Conservation (phyloP, 2,888 invertebrate genomes). For the Tethea ocularis region DNA sequence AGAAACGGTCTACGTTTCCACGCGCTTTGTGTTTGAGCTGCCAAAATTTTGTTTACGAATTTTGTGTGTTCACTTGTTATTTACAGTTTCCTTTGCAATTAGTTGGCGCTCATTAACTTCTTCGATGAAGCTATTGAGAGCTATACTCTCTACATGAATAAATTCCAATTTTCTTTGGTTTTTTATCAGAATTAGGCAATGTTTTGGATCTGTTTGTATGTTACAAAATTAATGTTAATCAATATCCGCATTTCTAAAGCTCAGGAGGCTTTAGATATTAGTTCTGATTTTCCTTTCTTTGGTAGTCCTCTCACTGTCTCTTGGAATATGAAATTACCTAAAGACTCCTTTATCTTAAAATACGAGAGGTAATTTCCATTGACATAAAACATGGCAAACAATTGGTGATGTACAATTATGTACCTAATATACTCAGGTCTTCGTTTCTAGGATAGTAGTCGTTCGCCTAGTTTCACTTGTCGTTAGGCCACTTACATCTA, state of each 20-base stretch:
- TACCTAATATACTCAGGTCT: not conserved
- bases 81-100: not conserved
- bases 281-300: not conserved
- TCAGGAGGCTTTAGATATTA: not conserved
- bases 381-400: not conserved
- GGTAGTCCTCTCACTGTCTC: not conserved
- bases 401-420: not conserved
- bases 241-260: not conserved
- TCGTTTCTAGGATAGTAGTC: slow-evolving; percentile 21
- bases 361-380: not conserved
- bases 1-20: slow-evolving; percentile 13
- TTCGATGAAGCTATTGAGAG: not conserved
- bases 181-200: not conserved
- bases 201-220: not conserved
- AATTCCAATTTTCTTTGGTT: not conserved
- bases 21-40: slow-evolving; percentile 22
- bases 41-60: slow-evolving; percentile 29
- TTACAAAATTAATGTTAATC: not conserved
- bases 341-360: no score
- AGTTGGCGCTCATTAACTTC: not conserved
- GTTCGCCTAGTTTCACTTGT: slow-evolving; percentile 19
- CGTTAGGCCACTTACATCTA: slow-evolving; percentile 22
- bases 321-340: not conserved
- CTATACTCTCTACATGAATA: no score
- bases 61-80: slow-evolving; percentile 7